These are phyloP conservation scores for Orius insidiosus DNA, from an alignment of 1,140 invertebrate genomes.

Conservation along the genomic window DNA sequence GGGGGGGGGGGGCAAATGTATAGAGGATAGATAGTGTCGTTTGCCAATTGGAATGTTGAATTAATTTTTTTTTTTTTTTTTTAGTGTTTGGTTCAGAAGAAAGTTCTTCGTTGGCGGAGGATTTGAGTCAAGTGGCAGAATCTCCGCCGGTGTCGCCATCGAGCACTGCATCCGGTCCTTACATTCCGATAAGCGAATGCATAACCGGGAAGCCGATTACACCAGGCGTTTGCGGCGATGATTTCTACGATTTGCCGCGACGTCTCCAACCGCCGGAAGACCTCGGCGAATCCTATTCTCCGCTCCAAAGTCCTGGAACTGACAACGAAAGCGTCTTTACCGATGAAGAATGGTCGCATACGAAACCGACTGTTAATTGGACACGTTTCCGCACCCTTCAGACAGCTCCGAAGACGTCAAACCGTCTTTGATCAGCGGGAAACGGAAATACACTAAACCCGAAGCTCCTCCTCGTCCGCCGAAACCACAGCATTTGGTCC, in stretches of 20 bases:
- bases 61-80: constrained; percentile 13
- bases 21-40: too few relatives aligned
- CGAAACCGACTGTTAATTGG: constrained; percentile 30
- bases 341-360: constrained; percentile 33
- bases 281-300: constrained; percentile 20
- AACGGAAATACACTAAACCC: constrained; percentile 30
- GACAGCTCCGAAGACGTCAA: constrained; percentile 35
- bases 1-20: too few relatives aligned
- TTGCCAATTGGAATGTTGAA: too few relatives aligned
- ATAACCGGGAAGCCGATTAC: constrained; percentile 54
- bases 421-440: constrained; percentile 27
- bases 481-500: constrained; percentile 42
- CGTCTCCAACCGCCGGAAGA: constrained; percentile 22
- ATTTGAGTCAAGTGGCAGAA: constrained; percentile 23
- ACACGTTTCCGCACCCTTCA: constrained; percentile 34
- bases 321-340: constrained; percentile 40
- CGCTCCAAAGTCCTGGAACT: constrained; percentile 32
- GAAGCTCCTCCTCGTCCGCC: constrained; percentile 53
- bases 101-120: constrained; percentile 12
- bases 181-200: constrained; percentile 76
- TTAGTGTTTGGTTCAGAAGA: constrained; percentile 17
- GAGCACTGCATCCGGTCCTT: constrained; percentile 46
- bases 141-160: constrained; percentile 39
- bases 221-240: constrained; percentile 14
- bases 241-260: constrained; percentile 36